Evolutionary conservation across 2,888 invertebrate genomes (phyloP).

Genomic region (Lagria hirta): DNA sequence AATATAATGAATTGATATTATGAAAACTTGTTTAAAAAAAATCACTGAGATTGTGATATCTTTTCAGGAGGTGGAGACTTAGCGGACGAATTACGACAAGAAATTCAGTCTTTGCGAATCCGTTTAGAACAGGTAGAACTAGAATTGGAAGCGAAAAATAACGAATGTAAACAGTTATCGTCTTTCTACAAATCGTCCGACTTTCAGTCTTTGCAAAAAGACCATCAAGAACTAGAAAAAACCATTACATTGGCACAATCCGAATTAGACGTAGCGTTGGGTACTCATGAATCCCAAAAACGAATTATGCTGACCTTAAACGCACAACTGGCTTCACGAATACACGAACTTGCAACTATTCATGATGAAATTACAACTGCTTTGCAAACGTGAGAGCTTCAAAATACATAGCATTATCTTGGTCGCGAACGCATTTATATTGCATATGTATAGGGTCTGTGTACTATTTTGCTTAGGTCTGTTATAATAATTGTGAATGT

Average conservation of each 20-base stretch:
- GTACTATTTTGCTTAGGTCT: slow-evolving; percentile 29
- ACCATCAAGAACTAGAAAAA: slow-evolving; percentile 65
- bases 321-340: slow-evolving; percentile 77
- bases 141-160: slow-evolving; percentile 80
- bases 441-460: slow-evolving; percentile 36
- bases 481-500: slow-evolving; percentile 18
- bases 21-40: too few relatives aligned
- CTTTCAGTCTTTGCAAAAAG: slow-evolving; percentile 59
- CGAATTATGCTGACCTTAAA: slow-evolving; percentile 79
- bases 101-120: slow-evolving; percentile 70
- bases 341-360: slow-evolving; percentile 78
- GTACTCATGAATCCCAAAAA: slow-evolving; percentile 79
- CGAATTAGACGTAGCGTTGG: slow-evolving; percentile 75
- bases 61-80: slow-evolving; percentile 64
- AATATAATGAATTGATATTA: too few relatives aligned
- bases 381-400: slow-evolving; percentile 62
- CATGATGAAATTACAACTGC: slow-evolving; percentile 84
- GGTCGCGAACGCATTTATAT: slow-evolving; percentile 34
- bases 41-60: too few relatives aligned
- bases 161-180: slow-evolving; percentile 70
- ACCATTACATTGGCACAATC: slow-evolving; percentile 76
- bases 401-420: slow-evolving; percentile 22
- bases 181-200: slow-evolving; percentile 48
- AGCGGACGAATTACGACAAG: slow-evolving; percentile 75
- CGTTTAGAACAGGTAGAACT: slow-evolving; percentile 81